Base-by-base conservation (phyloP, 2,113 vertebrate genomes). In the Pachyramphus minor region DNA sequence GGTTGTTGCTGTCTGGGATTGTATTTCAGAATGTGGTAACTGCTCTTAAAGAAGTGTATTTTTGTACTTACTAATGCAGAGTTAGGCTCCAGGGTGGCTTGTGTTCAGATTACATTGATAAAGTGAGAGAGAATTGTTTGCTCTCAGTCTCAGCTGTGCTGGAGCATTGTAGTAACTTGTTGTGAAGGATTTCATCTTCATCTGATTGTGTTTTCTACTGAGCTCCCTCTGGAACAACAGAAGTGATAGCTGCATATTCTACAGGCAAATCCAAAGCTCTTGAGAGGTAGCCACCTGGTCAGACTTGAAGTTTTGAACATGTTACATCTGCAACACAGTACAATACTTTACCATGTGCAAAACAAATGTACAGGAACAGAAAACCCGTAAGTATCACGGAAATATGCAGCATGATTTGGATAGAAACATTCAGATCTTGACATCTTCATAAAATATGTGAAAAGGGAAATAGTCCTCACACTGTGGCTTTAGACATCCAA, bases 301-400 rank as follows among this genome's bases (percentile, higher is more conserved):
- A 75, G 35, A 23, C 67, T 83, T 77, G 74, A 84, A 85, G 60
- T 91, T 95, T 80, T 80, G 62, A 91, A 31, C 30, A 50, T 5
- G 7, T 50, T 87, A 67, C 81, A 88, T 91, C 87, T 94, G 92
- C 84, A 95, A 14, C 31, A 59, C 12, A 77, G n/a, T 23, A 24
- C 52, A 82, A 30, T 66, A 67, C 18, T 82, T 79, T 39, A 50
- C 42, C 59, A 86, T 1, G 2, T 93, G 96, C 72, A 84, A 93
- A 96, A 90, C 72, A 93, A 96, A 96, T 73, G 67, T 76, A 69
- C 67, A 77, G 50, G 59, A 91, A 87, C 42, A 80, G 90, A 91
- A 96, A 94, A 87, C 68, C 71, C 87, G 4, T 75, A 71, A 92
- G 24, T 25, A 95, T 89, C 39, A 59, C 64, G 67, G 63, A 90